Evolutionary conservation across 1,140 invertebrate species (phyloP), one percentile per base, ranked within the genome.

Genomic region (Ceratina calcarata): DNA sequence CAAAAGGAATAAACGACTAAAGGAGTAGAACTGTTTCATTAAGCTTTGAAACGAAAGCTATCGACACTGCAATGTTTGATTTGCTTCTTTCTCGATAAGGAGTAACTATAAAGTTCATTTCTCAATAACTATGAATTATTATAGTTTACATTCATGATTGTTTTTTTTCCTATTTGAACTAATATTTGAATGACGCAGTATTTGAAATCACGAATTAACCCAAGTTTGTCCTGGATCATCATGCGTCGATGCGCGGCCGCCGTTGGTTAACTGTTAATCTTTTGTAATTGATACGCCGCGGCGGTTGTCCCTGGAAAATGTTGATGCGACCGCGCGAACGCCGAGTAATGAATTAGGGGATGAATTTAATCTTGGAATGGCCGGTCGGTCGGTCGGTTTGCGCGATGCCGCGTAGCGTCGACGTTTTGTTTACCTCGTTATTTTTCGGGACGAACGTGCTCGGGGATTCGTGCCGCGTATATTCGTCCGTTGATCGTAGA

Each of bases 221-320:
- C 27, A 32, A 32, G 27, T 32, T 32, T 32, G 27, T 32, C 4
- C 27, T 32, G 27, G 27, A 32, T 32, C 27, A 32, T 2, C 27
- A 32, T 4, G 78, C 83, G 86, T 86, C 74, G 84, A 75, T 85
- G 89, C 86, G 7, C 86, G 15, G 8, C 6, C 22, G 18, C n/a
- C n/a, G 51, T 66, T n/a, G 32, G 53, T 76, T 51, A 60, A 69
- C 37, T 76, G 74, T 69, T 77, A 77, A 61, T 61, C 65, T 68
- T 73, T 68, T 78, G 74, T 70, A 77, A 66, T 64, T 64, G 65
- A 74, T 62, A 72, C 49, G 37, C 27, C 27, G 62, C 18, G 60
- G 22, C 12, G 18, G 15, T 45, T 45, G 66, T 15, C 68, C 55
- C 51, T 16, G 78, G 53, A 49, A 68, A 75, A 75, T 68, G 53